Base-by-base conservation (phyloP, 2,113 vertebrate genomes). In the Pyxicephalus adspersus region DNA sequence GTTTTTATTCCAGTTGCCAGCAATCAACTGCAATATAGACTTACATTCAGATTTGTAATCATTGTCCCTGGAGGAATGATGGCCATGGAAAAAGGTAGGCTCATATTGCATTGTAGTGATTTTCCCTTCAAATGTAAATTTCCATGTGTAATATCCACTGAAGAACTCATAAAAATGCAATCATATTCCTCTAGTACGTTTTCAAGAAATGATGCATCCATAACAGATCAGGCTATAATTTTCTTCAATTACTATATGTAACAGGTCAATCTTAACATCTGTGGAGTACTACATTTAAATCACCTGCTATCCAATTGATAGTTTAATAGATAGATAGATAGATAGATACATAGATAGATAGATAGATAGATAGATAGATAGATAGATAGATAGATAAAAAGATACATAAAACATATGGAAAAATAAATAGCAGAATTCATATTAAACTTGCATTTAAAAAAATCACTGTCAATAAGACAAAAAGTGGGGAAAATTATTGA, bases 91-190 rank as follows among this genome's bases (percentile, higher is more conserved):
- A 52, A n/a, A 70, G 17, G 25, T 52, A 50, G 50, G 45, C 26
- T 70, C 31, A 70, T 70, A 51, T 50, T 70, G 45, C 45, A 70
- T 51, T 70, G 45, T 45, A 45, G 38, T 70, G 66, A 25, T 52
- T 51, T 70, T 70, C n/a, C 66, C 51, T 70, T 70, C 38, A 70
- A 70, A 70, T 70, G 66, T 70, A 70, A 70, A 52, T 70, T 70
- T 26, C 13, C 17, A 18, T 70, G 38, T 70, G 66, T 9, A 13
- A 70, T 25, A 70, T 70, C 15, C 22, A 38, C 66, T 52, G 34
- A 17, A 28, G 45, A 70, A 70, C 26, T 70, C 23, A 51, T 70
- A 22, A 68, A 68, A 50, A 68, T 50, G 28, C 19, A 65, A n/a
- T 65, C 28, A 65, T 13, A 34, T 65, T 31, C 19, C 29, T 20